Conservation (phyloP, 2,888 invertebrate species). For the Eremobia ochroleuca region DNA sequence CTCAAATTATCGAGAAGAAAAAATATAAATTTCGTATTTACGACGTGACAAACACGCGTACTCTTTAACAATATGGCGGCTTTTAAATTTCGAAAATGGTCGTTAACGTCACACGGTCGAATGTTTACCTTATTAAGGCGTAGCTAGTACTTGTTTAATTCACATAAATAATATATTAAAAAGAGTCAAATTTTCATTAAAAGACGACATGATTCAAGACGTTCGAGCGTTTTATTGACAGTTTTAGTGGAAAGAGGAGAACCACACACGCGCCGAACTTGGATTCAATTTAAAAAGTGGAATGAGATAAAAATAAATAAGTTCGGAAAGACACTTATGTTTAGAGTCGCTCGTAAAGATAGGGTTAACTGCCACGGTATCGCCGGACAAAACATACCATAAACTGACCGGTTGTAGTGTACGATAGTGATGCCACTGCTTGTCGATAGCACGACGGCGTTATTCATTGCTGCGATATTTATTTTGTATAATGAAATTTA, state of each 20-base stretch:
- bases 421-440: slow-evolving; percentile 79
- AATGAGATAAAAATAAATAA: slow-evolving; percentile 91
- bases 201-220: slow-evolving; percentile 82
- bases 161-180: slow-evolving; percentile 86
- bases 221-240: slow-evolving; percentile 87
- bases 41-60: slow-evolving; percentile 83
- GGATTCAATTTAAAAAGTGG: slow-evolving; percentile 90
- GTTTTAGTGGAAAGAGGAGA: slow-evolving; percentile 85
- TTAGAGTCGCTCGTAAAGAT: slow-evolving; percentile 90
- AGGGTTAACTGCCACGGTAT: slow-evolving; percentile 90
- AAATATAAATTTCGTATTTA: slow-evolving; percentile 81
- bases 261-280: slow-evolving; percentile 89
- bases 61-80: slow-evolving; percentile 78
- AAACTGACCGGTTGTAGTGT: slow-evolving; percentile 88
- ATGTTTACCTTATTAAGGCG: slow-evolving; percentile 84
- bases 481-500: slow-evolving; percentile 58
- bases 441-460: slow-evolving; percentile 69
- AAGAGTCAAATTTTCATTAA: slow-evolving; percentile 88
- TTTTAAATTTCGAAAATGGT: slow-evolving; percentile 82
- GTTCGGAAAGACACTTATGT: slow-evolving; percentile 90
- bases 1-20: slow-evolving; percentile 64
- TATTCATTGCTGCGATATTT: slow-evolving; percentile 59
- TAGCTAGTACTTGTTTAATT: slow-evolving; percentile 84
- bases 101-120: slow-evolving; percentile 78
- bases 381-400: slow-evolving; percentile 90